Evolutionary conservation across 1,140 invertebrate genomes (phyloP).

Genomic region (Rhynchophorus ferrugineus): DNA sequence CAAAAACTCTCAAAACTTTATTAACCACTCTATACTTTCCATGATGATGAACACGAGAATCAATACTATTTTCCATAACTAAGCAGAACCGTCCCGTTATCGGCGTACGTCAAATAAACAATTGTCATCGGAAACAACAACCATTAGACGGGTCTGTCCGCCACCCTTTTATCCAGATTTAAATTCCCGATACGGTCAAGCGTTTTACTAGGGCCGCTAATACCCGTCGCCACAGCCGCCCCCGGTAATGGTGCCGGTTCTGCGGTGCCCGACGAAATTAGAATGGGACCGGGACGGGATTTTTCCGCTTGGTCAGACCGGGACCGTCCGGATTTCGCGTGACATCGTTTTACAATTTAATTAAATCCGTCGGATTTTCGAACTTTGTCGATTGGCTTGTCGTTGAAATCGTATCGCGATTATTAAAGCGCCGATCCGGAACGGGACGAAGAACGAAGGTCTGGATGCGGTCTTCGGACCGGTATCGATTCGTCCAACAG

Average conservation of each 20-base stretch:
- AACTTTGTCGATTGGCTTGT: slow-evolving; percentile 7
- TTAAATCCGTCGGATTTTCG: slow-evolving; percentile 11
- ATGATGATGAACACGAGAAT: too few relatives aligned
- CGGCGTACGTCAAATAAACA: too few relatives aligned
- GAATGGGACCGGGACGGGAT: slow-evolving; percentile 10
- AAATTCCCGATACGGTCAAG: not conserved
- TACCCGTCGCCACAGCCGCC: too few relatives aligned
- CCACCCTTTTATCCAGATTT: not conserved
- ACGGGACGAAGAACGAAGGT: too few relatives aligned
- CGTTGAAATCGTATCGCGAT: slow-evolving; percentile 6
- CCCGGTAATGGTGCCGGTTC: too few relatives aligned
- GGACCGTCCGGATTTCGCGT: slow-evolving; percentile 11
- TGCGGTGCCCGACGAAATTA: slow-evolving; percentile 7
- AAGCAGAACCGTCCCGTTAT: too few relatives aligned
- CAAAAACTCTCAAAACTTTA: too few relatives aligned
- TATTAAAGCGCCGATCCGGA: not conserved
- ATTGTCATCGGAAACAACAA: not conserved
- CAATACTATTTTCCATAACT: too few relatives aligned
- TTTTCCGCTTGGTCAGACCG: slow-evolving; percentile 8
- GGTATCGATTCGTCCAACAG: too few relatives aligned
- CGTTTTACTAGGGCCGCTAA: not conserved
- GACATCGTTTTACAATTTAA: slow-evolving; percentile 19
- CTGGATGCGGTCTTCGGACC: too few relatives aligned
- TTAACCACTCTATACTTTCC: too few relatives aligned
- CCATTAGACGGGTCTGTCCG: not conserved